A percentile compares a stretch with the other conserved stretches of the same genome.
phyloP scores from a whole-genome alignment of 1,140 invertebrate species.

The Drosophila yakuba region DNA sequence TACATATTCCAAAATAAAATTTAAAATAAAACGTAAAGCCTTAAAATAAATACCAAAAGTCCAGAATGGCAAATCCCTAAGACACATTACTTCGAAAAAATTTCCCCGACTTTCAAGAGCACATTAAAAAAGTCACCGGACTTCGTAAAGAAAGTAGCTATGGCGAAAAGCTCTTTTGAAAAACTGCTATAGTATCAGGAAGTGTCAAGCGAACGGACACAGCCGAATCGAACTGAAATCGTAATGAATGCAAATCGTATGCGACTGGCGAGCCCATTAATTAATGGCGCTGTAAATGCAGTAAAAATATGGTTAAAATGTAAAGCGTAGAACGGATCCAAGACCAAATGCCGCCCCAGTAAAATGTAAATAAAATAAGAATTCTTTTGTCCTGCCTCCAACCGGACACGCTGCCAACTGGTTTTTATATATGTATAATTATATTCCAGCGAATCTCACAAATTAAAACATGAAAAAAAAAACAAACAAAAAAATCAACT shows the following conservation, averaged over 20 bases:
- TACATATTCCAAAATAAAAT: too few species aligned
- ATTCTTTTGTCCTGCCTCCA: conserved; percentile 70
- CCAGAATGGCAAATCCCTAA: not conserved
- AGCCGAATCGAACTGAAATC: conserved; percentile 52
- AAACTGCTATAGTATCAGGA: conserved; percentile 69
- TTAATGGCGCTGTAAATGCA: conserved; percentile 73
- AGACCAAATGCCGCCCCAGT: conserved; percentile 33
- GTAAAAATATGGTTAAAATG: conserved; percentile 50
- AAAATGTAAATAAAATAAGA: conserved; percentile 43
- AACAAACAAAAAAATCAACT: conserved; percentile 8
- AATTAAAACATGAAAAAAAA: conserved; percentile 30
- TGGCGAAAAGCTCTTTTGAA: conserved; percentile 41
- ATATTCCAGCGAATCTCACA: conserved; percentile 25
- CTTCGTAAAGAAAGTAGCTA: conserved; percentile 54
- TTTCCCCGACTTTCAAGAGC: conserved; percentile 66
- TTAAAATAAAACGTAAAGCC: too few species aligned
- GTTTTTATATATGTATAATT: conserved; percentile 40
- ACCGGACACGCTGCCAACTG: conserved; percentile 71
- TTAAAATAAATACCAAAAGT: too few species aligned
- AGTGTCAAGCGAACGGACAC: conserved; percentile 55
- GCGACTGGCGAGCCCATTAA: conserved; percentile 62
- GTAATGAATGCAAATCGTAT: conserved; percentile 78
- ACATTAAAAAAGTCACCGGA: conserved; percentile 49
- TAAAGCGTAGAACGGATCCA: conserved; percentile 67
- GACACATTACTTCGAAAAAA: conserved; percentile 44